These are phyloP conservation scores for Trachelus stipa DNA, from an alignment of 2,888 invertebrate species.

Conservation along the genomic window DNA sequence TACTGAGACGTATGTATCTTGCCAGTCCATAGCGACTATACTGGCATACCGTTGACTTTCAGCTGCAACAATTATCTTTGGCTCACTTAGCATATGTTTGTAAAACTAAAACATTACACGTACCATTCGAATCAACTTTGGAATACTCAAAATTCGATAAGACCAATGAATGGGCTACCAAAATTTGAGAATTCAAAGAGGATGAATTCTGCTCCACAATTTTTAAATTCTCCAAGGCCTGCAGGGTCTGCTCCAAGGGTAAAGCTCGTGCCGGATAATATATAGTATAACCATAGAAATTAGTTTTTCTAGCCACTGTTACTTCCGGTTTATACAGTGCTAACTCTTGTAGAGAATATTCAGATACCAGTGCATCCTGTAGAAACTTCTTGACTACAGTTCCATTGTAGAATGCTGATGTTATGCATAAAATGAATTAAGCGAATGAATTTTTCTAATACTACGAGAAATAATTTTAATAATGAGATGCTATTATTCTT, in stretches of 20 bases:
- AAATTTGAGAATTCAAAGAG: slow-evolving; percentile 44
- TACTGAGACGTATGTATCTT: slow-evolving; percentile 76
- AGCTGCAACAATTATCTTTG: slow-evolving; percentile 48
- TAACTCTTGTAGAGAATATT: slow-evolving; percentile 48
- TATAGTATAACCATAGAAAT: slow-evolving; percentile 50
- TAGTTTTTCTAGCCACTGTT: slow-evolving; percentile 35
- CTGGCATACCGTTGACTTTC: slow-evolving; percentile 69
- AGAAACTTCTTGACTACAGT: slow-evolving; percentile 64
- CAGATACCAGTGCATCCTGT: slow-evolving; percentile 54
- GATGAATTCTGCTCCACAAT: slow-evolving; percentile 47
- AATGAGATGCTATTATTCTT: neutral
- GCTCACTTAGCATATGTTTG: slow-evolving; percentile 8
- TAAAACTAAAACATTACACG: neutral
- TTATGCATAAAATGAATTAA: neutral
- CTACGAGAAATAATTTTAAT: slow-evolving; percentile 2
- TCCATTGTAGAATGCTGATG: slow-evolving; percentile 60
- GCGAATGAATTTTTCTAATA: neutral
- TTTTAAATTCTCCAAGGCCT: slow-evolving; percentile 44
- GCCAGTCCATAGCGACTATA: slow-evolving; percentile 74
- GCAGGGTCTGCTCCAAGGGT: slow-evolving; percentile 40
- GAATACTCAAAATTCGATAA: slow-evolving; percentile 26
- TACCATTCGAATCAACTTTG: slow-evolving; percentile 33
- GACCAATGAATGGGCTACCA: slow-evolving; percentile 46
- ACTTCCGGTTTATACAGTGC: slow-evolving; percentile 48
- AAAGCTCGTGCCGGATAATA: slow-evolving; percentile 49